Percentiles rank a stretch among this genome's conserved stretches.
Evolutionary conservation across 2,888 invertebrate species (phyloP).

Genomic region (Choreutis nemorana): DNA sequence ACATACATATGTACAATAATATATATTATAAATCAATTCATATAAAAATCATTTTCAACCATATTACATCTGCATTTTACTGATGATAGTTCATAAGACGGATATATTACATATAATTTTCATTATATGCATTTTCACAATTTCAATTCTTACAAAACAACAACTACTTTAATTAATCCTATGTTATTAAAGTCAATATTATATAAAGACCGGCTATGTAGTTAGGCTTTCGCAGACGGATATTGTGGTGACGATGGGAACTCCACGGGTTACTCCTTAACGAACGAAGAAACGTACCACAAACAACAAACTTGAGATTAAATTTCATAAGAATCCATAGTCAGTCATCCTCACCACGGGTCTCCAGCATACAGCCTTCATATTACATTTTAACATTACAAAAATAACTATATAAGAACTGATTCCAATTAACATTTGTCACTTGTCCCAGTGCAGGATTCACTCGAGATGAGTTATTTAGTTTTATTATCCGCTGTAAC

Average conservation of each 20-base stretch:
- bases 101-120: constrained; percentile 59
- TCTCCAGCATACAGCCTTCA: constrained; percentile 16
- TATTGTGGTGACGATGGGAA: too few species aligned
- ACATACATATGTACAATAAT: constrained; percentile 48
- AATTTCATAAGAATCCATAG: not conserved
- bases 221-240: constrained; percentile 35
- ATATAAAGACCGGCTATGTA: constrained; percentile 46
- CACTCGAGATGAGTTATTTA: too few species aligned
- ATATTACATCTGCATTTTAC: constrained; percentile 43
- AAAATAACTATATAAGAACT: constrained; percentile 47
- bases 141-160: constrained; percentile 62
- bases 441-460: too few species aligned
- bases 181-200: constrained; percentile 40
- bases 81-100: constrained; percentile 59
- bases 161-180: constrained; percentile 57
- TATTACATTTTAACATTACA: constrained; percentile 33
- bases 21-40: constrained; percentile 56
- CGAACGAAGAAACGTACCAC: too few species aligned
- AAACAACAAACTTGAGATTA: constrained; percentile 1
- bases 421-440: constrained; percentile 32
- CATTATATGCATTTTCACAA: constrained; percentile 56
- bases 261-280: too few species aligned
- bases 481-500: too few species aligned
- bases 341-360: constrained; percentile 13
- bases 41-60: constrained; percentile 61